These are phyloP conservation scores for Leuctra nigra DNA, from an alignment of 2,888 invertebrate genomes.

Conservation along the genomic window DNA sequence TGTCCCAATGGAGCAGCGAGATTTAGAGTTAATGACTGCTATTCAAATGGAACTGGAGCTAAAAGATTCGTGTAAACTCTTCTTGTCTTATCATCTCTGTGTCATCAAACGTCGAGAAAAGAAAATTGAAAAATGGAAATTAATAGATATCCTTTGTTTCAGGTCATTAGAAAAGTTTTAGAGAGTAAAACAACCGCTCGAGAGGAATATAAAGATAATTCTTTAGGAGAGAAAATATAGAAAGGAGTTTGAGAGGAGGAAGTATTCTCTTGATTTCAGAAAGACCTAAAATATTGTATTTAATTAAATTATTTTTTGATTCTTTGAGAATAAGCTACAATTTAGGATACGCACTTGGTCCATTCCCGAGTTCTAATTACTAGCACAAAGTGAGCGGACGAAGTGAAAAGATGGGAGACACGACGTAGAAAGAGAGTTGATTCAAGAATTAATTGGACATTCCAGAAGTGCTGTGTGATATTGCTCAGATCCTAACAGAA, in stretches of 20 bases:
- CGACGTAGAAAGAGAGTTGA: too few relatives aligned
- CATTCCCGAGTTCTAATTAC: too few relatives aligned
- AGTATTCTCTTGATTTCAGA: too few relatives aligned
- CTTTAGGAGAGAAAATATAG: background rate
- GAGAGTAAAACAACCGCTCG: background rate
- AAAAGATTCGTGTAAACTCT: background rate
- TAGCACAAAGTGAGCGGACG: too few relatives aligned
- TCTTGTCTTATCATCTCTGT: conserved; percentile 7
- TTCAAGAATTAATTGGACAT: too few relatives aligned
- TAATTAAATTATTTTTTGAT: too few relatives aligned
- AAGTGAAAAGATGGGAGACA: too few relatives aligned
- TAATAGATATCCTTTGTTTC: conserved; percentile 13
- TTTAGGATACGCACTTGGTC: too few relatives aligned
- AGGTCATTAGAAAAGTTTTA: conserved; percentile 8
- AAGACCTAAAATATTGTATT: too few relatives aligned
- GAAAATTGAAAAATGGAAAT: conserved; percentile 16
- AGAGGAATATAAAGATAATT: conserved; percentile 9
- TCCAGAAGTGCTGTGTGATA: too few relatives aligned
- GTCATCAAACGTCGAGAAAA: conserved; percentile 6
- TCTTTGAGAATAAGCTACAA: too few relatives aligned
- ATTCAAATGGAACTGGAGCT: conserved; percentile 8
- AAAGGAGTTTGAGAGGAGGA: background rate
- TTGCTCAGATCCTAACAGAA: too few relatives aligned
- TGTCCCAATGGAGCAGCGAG: background rate
- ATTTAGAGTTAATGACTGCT: conserved; percentile 8